phyloP scores from a whole-genome alignment of 2,113 vertebrate genomes.

The Dolichallabes microphthalmus region DNA sequence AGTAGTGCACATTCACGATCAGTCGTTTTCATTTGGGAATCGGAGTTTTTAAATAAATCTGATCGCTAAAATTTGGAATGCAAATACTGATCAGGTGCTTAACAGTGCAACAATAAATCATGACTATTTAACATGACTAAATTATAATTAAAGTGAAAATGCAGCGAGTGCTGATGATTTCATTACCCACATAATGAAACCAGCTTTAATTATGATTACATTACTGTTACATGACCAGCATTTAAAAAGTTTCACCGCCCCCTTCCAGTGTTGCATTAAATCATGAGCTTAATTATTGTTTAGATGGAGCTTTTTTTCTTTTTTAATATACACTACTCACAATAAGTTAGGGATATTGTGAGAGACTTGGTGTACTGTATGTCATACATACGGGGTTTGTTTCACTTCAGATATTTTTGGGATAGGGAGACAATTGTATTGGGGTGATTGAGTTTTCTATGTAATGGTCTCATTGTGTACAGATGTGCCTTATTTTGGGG shows the following conservation, averaged over 20 bases:
- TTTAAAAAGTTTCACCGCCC: background rate
- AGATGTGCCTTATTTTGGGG: no score
- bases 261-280: background rate
- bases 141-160: background rate
- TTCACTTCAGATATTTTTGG: no score
- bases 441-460: no score
- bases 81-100: background rate
- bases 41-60: background rate
- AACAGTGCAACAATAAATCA: background rate
- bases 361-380: no score
- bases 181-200: background rate
- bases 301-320: background rate
- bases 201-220: background rate
- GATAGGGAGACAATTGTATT: no score
- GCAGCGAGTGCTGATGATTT: background rate
- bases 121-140: background rate
- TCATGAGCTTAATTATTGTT: background rate
- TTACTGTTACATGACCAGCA: background rate
- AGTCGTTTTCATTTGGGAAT: background rate
- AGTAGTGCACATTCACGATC: background rate
- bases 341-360: no score
- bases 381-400: no score
- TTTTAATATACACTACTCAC: no score
- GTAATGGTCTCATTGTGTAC: no score
- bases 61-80: background rate